A percentile compares a stretch with the other conserved stretches of the same genome.
Conservation (phyloP, 1,140 invertebrate genomes). For the Potamilus streckersoni region DNA sequence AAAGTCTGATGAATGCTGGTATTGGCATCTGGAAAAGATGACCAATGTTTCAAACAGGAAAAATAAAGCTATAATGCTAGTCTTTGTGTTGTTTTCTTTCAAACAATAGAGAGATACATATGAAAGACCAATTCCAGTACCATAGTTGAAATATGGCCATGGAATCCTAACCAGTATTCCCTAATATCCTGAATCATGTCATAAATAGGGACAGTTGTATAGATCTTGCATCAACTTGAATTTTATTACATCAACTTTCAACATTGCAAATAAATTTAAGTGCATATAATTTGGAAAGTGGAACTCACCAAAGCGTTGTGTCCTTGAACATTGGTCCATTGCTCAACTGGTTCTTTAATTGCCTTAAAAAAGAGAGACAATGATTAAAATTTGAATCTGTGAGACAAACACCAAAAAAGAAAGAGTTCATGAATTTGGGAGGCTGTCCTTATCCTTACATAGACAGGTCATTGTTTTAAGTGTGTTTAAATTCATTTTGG, state of each 20-base stretch:
- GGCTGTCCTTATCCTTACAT: background rate
- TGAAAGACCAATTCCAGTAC: background rate
- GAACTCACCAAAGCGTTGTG: constrained; percentile 64
- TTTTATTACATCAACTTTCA: background rate
- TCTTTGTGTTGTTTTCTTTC: background rate
- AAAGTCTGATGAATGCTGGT: too few species aligned
- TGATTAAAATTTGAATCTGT: too few species aligned
- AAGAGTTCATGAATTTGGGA: constrained; percentile 1
- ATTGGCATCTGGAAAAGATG: too few species aligned
- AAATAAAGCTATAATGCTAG: constrained; percentile 3
- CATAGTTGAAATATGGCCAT: background rate
- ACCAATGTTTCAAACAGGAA: constrained; percentile 5
- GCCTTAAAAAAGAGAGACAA: constrained; percentile 45
- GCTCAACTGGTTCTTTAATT: constrained; percentile 59
- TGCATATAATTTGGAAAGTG: background rate
- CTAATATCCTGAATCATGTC: background rate
- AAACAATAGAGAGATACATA: background rate
- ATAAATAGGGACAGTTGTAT: background rate
- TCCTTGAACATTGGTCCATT: constrained; percentile 64
- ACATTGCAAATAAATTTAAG: background rate
- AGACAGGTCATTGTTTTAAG: background rate
- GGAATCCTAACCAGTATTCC: background rate
- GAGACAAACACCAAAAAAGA: too few species aligned
- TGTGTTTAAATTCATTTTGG: background rate
- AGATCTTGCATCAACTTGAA: background rate